phyloP scores from a whole-genome alignment of 2,113 vertebrate genomes.

The Caranx melampygus region DNA sequence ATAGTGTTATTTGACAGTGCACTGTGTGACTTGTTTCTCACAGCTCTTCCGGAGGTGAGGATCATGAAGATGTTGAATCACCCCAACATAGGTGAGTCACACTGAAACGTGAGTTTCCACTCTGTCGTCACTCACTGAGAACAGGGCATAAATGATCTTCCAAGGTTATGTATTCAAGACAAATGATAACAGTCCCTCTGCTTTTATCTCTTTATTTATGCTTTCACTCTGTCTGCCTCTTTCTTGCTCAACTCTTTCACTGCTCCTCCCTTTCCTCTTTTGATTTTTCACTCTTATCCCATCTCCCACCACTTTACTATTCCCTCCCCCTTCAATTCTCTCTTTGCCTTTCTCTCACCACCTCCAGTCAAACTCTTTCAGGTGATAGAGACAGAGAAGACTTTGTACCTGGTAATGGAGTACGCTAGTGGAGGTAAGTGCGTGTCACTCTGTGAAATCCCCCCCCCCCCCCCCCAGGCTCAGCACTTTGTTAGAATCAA shows the following conservation, averaged over 20 bases:
- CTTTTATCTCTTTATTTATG: background rate
- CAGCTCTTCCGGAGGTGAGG: conserved; percentile 96
- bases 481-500: conserved; percentile 21
- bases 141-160: background rate
- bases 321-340: background rate
- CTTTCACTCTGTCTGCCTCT: conserved; percentile 10
- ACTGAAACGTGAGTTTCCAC: background rate
- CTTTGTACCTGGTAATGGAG: conserved; percentile 95
- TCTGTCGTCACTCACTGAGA: conserved; percentile 1
- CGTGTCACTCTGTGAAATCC: conserved; percentile 45
- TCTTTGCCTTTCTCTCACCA: conserved; percentile 23
- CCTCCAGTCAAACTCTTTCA: conserved; percentile 94
- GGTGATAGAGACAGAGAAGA: conserved; percentile 97
- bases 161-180: conserved; percentile 4
- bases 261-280: background rate
- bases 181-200: conserved; percentile 18
- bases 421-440: conserved; percentile 93
- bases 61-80: conserved; percentile 98
- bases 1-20: conserved; percentile 3
- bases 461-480: conserved; percentile 31
- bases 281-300: background rate
- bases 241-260: background rate
- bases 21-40: conserved; percentile 39
- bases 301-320: background rate
- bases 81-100: conserved; percentile 93